A percentile compares a stretch with the other conserved stretches of the same genome.
Conservation (phyloP, 1,140 invertebrate genomes). For the Eubasilissa regina region DNA sequence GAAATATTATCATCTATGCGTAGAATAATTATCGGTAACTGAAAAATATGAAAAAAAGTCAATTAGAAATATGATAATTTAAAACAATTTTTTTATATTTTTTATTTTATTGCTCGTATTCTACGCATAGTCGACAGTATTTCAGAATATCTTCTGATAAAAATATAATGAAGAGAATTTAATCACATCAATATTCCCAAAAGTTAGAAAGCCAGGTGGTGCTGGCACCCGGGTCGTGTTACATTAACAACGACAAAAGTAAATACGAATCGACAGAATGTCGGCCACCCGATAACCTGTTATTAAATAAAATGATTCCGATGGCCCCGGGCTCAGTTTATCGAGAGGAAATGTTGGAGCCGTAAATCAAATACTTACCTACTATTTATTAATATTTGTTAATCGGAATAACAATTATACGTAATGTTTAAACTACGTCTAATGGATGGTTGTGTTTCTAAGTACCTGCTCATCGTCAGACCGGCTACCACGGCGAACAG, state of each 20-base stretch:
- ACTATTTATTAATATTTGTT: conserved; percentile 9
- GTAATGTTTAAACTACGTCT: neutral
- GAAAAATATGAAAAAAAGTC: too few species aligned
- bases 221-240: neutral
- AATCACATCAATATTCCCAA: too few species aligned
- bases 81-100: too few species aligned
- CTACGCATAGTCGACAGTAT: too few species aligned
- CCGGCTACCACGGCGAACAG: too few species aligned
- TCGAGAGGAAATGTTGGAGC: conserved; percentile 6
- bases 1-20: too few species aligned
- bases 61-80: too few species aligned
- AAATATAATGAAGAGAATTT: too few species aligned
- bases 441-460: neutral
- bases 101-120: too few species aligned
- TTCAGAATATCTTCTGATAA: too few species aligned
- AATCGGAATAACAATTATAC: conserved; percentile 27
- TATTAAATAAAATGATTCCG: conserved; percentile 14
- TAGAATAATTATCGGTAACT: too few species aligned
- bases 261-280: conserved; percentile 26
- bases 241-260: conserved; percentile 19
- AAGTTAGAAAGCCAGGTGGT: conserved; percentile 5
- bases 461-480: too few species aligned
- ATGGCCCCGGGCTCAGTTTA: neutral
- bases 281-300: conserved; percentile 20
- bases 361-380: conserved; percentile 7